Evolutionary conservation across 2,797 vertebrate species (phyloP).

Genomic region (Lutjanus campechanus): DNA sequence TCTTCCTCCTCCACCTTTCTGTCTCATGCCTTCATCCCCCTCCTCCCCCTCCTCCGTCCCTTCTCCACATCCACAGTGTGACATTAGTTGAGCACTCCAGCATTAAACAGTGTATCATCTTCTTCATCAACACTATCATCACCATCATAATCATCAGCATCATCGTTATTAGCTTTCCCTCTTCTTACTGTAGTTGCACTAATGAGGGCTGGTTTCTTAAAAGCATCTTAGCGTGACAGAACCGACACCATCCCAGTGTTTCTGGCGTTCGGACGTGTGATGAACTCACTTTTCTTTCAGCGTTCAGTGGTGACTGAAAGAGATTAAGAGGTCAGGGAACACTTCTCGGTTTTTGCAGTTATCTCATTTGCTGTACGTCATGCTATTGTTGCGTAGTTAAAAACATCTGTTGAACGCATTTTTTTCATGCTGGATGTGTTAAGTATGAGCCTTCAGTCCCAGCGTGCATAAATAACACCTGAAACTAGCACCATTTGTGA

Average conservation of each 20-base stretch:
- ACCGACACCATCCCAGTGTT: slow-evolving; percentile 27
- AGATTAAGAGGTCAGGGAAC: not conserved
- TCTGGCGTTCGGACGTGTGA: slow-evolving; percentile 30
- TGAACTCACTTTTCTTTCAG: slow-evolving; percentile 12
- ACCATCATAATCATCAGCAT: slow-evolving; percentile 68
- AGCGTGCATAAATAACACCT: slow-evolving; percentile 27
- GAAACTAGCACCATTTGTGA: slow-evolving; percentile 33
- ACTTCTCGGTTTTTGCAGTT: not conserved
- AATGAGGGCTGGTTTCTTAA: slow-evolving; percentile 72
- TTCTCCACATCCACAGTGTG: slow-evolving; percentile 37
- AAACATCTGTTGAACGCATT: slow-evolving; percentile 19
- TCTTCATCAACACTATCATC: slow-evolving; percentile 64
- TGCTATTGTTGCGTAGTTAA: slow-evolving; percentile 28
- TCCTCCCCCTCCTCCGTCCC: slow-evolving; percentile 7
- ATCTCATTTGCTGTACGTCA: slow-evolving; percentile 12
- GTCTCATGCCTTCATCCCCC: slow-evolving; percentile 41
- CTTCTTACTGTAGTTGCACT: slow-evolving; percentile 65
- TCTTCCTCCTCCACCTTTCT: slow-evolving; percentile 13
- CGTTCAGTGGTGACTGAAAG: slow-evolving; percentile 2
- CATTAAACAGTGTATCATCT: slow-evolving; percentile 76
- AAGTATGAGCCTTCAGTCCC: slow-evolving; percentile 20
- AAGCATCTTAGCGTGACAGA: slow-evolving; percentile 64
- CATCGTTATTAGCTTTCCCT: slow-evolving; percentile 39
- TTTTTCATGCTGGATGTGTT: slow-evolving; percentile 23
- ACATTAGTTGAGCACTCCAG: slow-evolving; percentile 58